A percentile compares a stretch with the other conserved stretches of the same genome.
Conservation (phyloP, 1,140 invertebrate species). For the Drosophila pectinifera region DNA sequence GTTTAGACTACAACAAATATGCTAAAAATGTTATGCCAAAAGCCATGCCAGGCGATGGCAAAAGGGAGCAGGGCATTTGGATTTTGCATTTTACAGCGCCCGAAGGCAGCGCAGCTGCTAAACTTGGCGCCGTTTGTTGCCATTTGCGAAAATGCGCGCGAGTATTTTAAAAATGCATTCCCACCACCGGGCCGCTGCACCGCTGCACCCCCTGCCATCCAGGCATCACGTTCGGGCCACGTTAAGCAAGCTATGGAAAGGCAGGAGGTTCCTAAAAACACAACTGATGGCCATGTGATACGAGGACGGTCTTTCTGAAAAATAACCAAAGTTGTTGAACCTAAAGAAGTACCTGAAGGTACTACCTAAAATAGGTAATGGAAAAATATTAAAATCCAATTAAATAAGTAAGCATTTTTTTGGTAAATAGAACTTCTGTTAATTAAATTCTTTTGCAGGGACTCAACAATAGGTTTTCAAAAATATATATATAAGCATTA, state of each 20-base stretch:
- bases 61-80: conserved; percentile 25
- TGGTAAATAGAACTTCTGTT: no score
- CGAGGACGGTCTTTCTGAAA: background rate
- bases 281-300: conserved; percentile 27
- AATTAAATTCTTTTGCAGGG: no score
- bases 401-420: no score
- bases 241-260: conserved; percentile 11
- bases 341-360: background rate
- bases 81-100: conserved; percentile 70
- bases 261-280: background rate
- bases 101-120: conserved; percentile 75
- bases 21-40: conserved; percentile 82
- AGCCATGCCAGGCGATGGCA: conserved; percentile 46
- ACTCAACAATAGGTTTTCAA: no score
- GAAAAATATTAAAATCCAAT: background rate
- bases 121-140: conserved; percentile 81
- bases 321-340: conserved; percentile 5
- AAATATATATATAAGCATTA: background rate
- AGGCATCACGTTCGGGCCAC: conserved; percentile 31
- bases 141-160: conserved; percentile 78
- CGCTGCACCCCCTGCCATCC: conserved; percentile 15
- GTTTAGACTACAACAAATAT: conserved; percentile 82
- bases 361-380: background rate
- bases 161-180: conserved; percentile 82
- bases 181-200: background rate